Base-by-base conservation (phyloP, 2,888 invertebrate species). In the Mycogona germanica region DNA sequence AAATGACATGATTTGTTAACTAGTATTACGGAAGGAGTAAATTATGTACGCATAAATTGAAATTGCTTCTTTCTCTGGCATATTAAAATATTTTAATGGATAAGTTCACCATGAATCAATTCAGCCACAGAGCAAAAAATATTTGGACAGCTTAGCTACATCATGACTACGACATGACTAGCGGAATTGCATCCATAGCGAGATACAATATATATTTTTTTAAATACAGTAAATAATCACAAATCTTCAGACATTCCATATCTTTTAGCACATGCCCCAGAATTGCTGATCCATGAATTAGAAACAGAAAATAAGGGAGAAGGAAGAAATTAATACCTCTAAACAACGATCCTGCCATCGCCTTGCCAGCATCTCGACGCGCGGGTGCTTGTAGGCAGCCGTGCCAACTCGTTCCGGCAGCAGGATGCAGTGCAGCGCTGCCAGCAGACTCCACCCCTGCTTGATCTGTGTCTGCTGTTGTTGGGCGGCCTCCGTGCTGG, bases 341-440 rank as follows among this genome's bases (percentile, higher is more conserved):
- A 97, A 78, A 69, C 97, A 98, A 63, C 95, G 87, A 73, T 98
- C 97, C 69, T 98, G 97, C 98, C 98, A 98, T 58, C 95, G 77
- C 19, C 95, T 81, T 0, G 96, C 97, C 75, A 98, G 77, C 82
- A 95, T 88, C 72, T 98, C 97, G 3, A 98, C 89, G 70, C 91
- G 88, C 0, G 96, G 95, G n/a, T 91, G 79, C 67, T 93, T 89
- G 72, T 89, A 93, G 57, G 78, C 78, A 68, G 61, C 53, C 7
- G 83, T 55, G 0, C 82, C 79, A 7, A 95, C 85, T 68, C 92
- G 88, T 64, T 97, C 96, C 0, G 97, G 96, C 56, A 98, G 73
- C 45, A 96, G 75, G 26, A 97, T 92, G 65, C 96, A 96, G 71
- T 98, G 97, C 46, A 97, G 76, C 0, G 97, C 93, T 0, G 97